Percentiles rank a stretch among this genome's conserved stretches.
phyloP scores from a whole-genome alignment of 2,888 invertebrate genomes.

The Parnassius smintheus region DNA sequence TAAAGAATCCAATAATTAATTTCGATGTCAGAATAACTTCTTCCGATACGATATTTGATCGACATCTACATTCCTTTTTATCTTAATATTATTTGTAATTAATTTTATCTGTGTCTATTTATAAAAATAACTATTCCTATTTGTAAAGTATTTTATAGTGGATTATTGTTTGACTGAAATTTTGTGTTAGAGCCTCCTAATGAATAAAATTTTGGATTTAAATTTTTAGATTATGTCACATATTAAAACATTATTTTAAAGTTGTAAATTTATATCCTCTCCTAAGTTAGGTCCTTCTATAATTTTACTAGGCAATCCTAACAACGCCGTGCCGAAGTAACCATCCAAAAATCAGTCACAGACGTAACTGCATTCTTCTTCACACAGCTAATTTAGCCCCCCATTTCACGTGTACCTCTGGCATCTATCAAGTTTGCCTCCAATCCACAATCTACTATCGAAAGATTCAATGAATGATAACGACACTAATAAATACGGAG shows the following conservation, averaged over 20 bases:
- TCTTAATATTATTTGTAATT: background rate
- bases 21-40: background rate
- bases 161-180: no score
- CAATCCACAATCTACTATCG: conserved; percentile 31
- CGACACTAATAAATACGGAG: conserved; percentile 78
- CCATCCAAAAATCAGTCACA: conserved; percentile 65
- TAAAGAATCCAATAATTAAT: conserved; percentile 3
- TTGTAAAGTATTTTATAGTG: no score
- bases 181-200: no score
- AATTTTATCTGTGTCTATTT: no score
- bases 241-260: no score
- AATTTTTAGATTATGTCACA: no score
- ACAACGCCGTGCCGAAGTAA: conserved; percentile 43
- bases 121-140: no score
- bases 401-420: conserved; percentile 71
- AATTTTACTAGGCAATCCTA: conserved; percentile 7
- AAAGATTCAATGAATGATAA: conserved; percentile 80
- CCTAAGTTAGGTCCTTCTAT: no score
- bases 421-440: conserved; percentile 63
- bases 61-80: background rate
- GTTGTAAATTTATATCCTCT: no score
- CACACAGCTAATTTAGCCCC: conserved; percentile 75
- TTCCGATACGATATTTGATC: background rate
- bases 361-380: conserved; percentile 71
- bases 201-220: no score